A percentile compares a stretch with the other conserved stretches of the same genome.
These are phyloP conservation scores for Ara ararauna DNA, from an alignment of 2,797 vertebrate species.

Conservation along the genomic window DNA sequence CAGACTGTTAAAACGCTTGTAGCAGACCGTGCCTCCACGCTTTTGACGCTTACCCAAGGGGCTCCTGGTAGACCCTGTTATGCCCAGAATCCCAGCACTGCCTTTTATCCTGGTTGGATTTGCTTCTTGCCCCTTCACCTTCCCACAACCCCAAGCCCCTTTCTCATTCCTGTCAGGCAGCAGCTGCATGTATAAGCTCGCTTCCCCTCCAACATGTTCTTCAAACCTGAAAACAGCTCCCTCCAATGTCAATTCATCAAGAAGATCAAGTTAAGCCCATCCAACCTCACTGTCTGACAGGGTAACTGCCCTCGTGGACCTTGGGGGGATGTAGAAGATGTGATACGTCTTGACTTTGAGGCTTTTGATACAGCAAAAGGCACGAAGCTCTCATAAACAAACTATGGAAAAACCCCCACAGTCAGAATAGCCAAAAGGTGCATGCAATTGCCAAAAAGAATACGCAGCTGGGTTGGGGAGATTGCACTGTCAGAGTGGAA, in stretches of 20 bases:
- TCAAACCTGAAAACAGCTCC: neutral
- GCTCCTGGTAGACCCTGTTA: neutral
- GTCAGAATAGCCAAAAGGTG: neutral
- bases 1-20: constrained; percentile 2
- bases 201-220: neutral
- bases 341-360: constrained; percentile 9
- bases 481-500: neutral
- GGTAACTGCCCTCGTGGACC: neutral
- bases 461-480: neutral
- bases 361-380: neutral
- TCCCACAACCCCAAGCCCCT: neutral
- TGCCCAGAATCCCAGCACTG: neutral
- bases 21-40: neutral
- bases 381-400: neutral
- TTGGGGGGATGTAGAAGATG: neutral
- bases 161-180: constrained; percentile 2
- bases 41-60: neutral
- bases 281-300: neutral
- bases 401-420: neutral
- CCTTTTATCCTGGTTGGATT: neutral
- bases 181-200: neutral
- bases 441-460: neutral
- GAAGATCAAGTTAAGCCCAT: constrained; percentile 31
- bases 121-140: neutral
- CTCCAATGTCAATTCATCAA: constrained; percentile 5